These are phyloP conservation scores for Bellardia pandia DNA, from an alignment of 2,888 invertebrate species.

Conservation along the genomic window DNA sequence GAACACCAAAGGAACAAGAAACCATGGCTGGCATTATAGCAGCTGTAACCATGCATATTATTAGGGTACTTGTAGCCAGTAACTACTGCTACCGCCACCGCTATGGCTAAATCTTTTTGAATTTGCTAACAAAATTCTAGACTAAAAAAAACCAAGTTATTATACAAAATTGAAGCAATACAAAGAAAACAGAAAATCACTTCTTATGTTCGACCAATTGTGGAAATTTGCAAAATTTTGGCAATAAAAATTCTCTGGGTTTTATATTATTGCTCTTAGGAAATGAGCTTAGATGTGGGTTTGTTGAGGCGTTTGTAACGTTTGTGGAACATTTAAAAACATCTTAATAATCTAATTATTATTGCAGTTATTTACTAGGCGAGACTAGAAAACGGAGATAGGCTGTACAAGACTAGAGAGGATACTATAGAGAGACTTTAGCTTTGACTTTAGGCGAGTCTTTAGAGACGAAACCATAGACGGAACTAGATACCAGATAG, in stretches of 20 bases:
- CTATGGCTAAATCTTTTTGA: slow-evolving; percentile 28
- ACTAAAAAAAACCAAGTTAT: slow-evolving; percentile 39
- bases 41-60: slow-evolving; percentile 71
- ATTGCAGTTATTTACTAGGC: no score
- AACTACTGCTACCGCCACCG: slow-evolving; percentile 37
- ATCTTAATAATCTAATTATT: no score
- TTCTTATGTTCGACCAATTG: slow-evolving; percentile 69
- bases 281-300: background rate
- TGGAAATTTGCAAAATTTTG: slow-evolving; percentile 69
- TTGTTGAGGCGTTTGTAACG: slow-evolving; percentile 29
- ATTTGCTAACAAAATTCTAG: slow-evolving; percentile 30
- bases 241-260: slow-evolving; percentile 69
- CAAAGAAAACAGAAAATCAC: slow-evolving; percentile 45
- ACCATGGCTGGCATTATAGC: slow-evolving; percentile 62
- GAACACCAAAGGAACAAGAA: slow-evolving; percentile 28
- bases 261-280: background rate
- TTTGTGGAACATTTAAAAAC: background rate
- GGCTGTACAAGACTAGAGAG: no score
- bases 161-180: slow-evolving; percentile 37
- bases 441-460: background rate
- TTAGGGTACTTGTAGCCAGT: slow-evolving; percentile 67
- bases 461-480: background rate
- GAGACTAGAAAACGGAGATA: no score
- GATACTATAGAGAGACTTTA: background rate
- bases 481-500: background rate